Evolutionary conservation across 1,140 invertebrate species (phyloP), one percentile per base, ranked within the genome.

Genomic region (Eubasilissa regina): DNA sequence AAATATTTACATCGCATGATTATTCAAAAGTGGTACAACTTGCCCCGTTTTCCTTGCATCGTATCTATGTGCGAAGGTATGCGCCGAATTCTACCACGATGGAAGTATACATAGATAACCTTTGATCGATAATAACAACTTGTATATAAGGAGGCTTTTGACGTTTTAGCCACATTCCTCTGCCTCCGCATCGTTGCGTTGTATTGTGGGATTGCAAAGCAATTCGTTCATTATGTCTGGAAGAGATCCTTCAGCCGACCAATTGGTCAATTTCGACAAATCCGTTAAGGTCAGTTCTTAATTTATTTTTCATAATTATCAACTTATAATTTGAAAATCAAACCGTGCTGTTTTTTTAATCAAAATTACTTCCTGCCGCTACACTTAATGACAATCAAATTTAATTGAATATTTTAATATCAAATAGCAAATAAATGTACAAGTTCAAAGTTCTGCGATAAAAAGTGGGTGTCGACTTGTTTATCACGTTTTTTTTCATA

Each of bases 221-320:
- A 15, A n/a, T 82, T 15, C 19, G 43, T 35, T 48, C 15, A 68
- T 21, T 84, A 91, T 91, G 90, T 86, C 89, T 85, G 86, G 87
- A 64, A 88, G 92, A 80, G 93, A 94, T 85, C 90, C 91, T 68
- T 91, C 93, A 4, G 84, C 92, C 4, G 92, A 95, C 66, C 94
- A 95, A 87, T 87, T 95, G 45, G 89, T 91, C 66, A 89, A 93
- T 68, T 95, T 91, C 85, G 93, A 92, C 83, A 92, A 92, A 84
- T 84, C 84, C 0, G 83, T 91, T 35, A 91, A 92, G 91, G 94
- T 94, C 89, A 86, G 62, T 45, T 25, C 19, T 15, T 53, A 12
- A 72, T 53, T 13, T n/a, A 44, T 66, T 58, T 58, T 58, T 3
- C 4, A 51, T 15, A 51, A 35, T 35, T 35, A 35, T 3, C 25